phyloP scores from a whole-genome alignment of 2,113 vertebrate species.

The Prietella phreatophila region DNA sequence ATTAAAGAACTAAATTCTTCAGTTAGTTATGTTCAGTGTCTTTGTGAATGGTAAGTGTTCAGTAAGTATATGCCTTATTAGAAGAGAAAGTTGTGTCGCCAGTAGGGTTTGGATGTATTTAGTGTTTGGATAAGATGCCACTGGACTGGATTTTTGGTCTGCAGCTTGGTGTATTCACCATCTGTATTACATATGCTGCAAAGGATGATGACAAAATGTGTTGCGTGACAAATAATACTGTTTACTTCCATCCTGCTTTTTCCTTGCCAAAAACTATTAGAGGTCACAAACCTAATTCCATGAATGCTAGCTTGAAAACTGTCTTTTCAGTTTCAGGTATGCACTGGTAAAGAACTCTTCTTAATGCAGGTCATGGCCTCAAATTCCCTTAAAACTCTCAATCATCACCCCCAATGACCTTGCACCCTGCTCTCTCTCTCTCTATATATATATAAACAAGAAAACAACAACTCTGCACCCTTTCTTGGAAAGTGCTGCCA shows the following conservation, averaged over 20 bases:
- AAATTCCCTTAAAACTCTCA: conserved; percentile 17
- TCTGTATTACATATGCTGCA: conserved; percentile 21
- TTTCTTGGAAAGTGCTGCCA: conserved; percentile 24
- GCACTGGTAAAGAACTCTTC: neutral
- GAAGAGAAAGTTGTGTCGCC: neutral
- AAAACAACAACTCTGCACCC: neutral
- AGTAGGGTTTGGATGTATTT: conserved; percentile 4
- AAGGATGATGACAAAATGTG: conserved; percentile 1
- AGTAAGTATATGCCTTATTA: neutral
- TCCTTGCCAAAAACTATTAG: neutral
- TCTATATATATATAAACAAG: neutral
- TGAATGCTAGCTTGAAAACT: neutral
- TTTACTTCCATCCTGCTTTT: neutral
- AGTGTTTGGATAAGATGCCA: conserved; percentile 14
- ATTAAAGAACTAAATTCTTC: neutral
- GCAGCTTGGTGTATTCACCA: neutral
- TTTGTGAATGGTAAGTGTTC: neutral
- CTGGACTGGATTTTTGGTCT: neutral
- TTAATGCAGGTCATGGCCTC: neutral
- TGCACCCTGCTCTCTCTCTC: neutral
- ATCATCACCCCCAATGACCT: conserved; percentile 1
- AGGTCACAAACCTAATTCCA: neutral
- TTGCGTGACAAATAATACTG: conserved; percentile 11
- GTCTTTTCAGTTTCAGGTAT: neutral
- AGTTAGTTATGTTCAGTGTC: neutral